Conservation (phyloP, 1,140 invertebrate genomes). For the Daktulosphaira vitifoliae region DNA sequence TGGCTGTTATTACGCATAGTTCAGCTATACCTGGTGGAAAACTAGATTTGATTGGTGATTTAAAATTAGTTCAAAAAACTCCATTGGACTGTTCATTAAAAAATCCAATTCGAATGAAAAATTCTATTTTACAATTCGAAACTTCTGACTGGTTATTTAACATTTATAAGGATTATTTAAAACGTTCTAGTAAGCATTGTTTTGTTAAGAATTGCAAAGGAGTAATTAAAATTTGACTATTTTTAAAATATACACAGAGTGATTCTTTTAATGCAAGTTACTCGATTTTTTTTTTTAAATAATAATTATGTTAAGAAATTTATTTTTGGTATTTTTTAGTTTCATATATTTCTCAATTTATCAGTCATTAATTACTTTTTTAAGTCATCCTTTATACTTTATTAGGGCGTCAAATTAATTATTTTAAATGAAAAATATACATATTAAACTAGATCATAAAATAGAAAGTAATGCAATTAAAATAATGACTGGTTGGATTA, state of each 20-base stretch:
- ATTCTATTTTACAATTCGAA: slow-evolving; percentile 9
- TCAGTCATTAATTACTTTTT: too few species aligned
- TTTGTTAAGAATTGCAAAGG: slow-evolving; percentile 13
- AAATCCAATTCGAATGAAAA: slow-evolving; percentile 33
- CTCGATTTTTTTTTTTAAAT: too few species aligned
- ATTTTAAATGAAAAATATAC: too few species aligned
- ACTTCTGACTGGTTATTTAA: slow-evolving; percentile 9
- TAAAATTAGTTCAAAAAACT: slow-evolving; percentile 50
- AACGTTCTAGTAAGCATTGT: slow-evolving; percentile 15
- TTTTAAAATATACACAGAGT: not conserved
- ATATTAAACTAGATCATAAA: too few species aligned
- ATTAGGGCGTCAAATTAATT: too few species aligned
- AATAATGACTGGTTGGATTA: too few species aligned
- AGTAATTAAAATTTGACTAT: slow-evolving; percentile 32
- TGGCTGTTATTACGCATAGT: slow-evolving; percentile 49
- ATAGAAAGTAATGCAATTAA: too few species aligned
- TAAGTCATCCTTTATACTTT: too few species aligned
- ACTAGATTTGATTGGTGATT: slow-evolving; percentile 49
- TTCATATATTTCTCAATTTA: too few species aligned
- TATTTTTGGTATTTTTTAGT: too few species aligned
- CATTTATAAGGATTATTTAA: slow-evolving; percentile 20
- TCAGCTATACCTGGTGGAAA: slow-evolving; percentile 45
- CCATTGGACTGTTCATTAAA: slow-evolving; percentile 46
- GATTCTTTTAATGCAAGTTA: too few species aligned
- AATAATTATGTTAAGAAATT: too few species aligned